Conservation (phyloP, 2,888 invertebrate genomes). For the Ariolimax columbianus region DNA sequence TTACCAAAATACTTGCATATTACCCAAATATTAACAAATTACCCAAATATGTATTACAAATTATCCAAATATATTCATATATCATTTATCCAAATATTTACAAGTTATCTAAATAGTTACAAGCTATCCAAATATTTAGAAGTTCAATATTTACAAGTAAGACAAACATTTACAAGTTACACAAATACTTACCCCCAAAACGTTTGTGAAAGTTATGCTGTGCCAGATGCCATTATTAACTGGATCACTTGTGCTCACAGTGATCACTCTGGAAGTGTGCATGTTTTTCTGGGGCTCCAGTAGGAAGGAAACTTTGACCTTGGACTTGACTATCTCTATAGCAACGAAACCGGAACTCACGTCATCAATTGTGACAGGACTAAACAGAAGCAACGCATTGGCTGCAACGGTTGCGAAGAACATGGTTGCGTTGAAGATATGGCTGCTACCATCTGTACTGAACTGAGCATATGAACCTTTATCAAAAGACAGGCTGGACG, state of each 20-base stretch:
- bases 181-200: conserved; percentile 66
- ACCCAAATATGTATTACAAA: too few species aligned
- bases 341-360: conserved; percentile 87
- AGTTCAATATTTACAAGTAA: too few species aligned
- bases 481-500: conserved; percentile 91
- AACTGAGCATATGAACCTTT: conserved; percentile 94
- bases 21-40: too few species aligned
- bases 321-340: conserved; percentile 90
- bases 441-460: conserved; percentile 87
- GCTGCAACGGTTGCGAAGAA: conserved; percentile 92
- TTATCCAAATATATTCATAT: too few species aligned
- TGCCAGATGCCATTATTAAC: conserved; percentile 84
- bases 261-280: conserved; percentile 79
- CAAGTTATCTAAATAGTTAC: too few species aligned
- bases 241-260: conserved; percentile 84
- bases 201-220: conserved; percentile 83
- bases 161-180: too few species aligned
- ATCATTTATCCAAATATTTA: too few species aligned
- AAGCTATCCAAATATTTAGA: too few species aligned
- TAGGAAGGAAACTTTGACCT: conserved; percentile 89
- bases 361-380: conserved; percentile 86
- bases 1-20: too few species aligned
- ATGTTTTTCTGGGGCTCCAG: conserved; percentile 30
- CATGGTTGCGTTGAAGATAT: conserved; percentile 93
- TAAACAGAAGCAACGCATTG: conserved; percentile 92